These are phyloP conservation scores for Philopotamus ludificatus DNA, from an alignment of 1,140 invertebrate genomes.

Conservation along the genomic window DNA sequence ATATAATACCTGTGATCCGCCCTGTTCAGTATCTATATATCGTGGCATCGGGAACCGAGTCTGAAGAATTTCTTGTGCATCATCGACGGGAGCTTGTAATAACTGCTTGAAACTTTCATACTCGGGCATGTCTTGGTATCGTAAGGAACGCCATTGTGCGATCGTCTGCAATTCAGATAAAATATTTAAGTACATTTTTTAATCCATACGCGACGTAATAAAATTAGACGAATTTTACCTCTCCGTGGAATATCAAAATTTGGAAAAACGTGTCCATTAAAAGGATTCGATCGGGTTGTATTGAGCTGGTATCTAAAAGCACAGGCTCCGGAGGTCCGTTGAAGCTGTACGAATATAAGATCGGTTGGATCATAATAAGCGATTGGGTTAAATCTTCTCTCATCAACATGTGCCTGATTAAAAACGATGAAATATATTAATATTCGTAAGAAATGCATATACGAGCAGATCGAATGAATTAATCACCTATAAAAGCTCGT, in stretches of 20 bases:
- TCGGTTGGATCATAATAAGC: conserved; percentile 99
- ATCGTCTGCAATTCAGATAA: conserved; percentile 73
- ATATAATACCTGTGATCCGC: conserved; percentile 70
- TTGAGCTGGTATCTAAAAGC: conserved; percentile 94
- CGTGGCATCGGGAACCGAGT: conserved; percentile 97
- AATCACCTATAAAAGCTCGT: conserved; percentile 94
- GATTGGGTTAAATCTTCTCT: conserved; percentile 96
- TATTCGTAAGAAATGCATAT: neutral
- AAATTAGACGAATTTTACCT: conserved; percentile 60
- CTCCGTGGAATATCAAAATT: conserved; percentile 98
- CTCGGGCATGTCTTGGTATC: conserved; percentile 95
- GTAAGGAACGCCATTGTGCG: conserved; percentile 90
- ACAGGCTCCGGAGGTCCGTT: conserved; percentile 97
- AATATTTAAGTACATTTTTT: neutral
- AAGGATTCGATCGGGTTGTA: conserved; percentile 95
- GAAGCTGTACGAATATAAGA: conserved; percentile 98
- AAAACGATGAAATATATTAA: conserved; percentile 42
- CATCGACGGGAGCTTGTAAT: conserved; percentile 92
- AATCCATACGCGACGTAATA: neutral
- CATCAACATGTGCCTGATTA: conserved; percentile 88
- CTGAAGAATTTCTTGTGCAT: conserved; percentile 94
- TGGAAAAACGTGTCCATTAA: conserved; percentile 99
- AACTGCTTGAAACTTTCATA: conserved; percentile 97
- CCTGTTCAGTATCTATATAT: conserved; percentile 98
- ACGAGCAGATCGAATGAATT: neutral